A percentile compares a stretch with the other conserved stretches of the same genome.
Evolutionary conservation across 2,113 vertebrate species (phyloP).

Genomic region (Ahaetulla prasina): DNA sequence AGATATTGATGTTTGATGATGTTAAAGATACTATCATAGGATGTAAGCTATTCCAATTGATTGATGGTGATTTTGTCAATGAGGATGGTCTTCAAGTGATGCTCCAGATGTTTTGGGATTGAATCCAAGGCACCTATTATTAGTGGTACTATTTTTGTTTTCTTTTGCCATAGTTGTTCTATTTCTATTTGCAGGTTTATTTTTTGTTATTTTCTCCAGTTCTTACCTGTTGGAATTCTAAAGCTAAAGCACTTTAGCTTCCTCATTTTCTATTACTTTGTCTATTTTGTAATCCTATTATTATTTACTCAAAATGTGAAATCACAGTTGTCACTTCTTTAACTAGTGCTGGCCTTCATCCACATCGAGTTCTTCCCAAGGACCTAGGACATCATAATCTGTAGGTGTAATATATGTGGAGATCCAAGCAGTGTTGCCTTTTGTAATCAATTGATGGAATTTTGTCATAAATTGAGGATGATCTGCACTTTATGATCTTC

Average conservation of each 20-base stretch:
- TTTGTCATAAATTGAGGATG: neutral
- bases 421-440: neutral
- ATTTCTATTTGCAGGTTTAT: neutral
- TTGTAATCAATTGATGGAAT: neutral
- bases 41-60: neutral
- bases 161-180: neutral
- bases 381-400: neutral
- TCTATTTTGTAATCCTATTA: neutral
- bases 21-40: neutral
- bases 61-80: neutral
- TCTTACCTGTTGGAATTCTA: neutral
- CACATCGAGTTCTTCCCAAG: neutral
- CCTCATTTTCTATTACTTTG: neutral
- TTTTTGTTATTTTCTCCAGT: neutral
- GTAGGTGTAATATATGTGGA: neutral
- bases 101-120: neutral
- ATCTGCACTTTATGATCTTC: too few relatives aligned
- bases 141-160: neutral
- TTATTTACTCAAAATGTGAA: neutral
- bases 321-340: neutral
- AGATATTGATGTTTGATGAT: neutral
- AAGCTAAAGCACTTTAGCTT: neutral
- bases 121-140: neutral
- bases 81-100: neutral
- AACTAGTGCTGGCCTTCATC: neutral